Base-by-base conservation (phyloP, 2,113 vertebrate genomes). In the Egretta garzetta region DNA sequence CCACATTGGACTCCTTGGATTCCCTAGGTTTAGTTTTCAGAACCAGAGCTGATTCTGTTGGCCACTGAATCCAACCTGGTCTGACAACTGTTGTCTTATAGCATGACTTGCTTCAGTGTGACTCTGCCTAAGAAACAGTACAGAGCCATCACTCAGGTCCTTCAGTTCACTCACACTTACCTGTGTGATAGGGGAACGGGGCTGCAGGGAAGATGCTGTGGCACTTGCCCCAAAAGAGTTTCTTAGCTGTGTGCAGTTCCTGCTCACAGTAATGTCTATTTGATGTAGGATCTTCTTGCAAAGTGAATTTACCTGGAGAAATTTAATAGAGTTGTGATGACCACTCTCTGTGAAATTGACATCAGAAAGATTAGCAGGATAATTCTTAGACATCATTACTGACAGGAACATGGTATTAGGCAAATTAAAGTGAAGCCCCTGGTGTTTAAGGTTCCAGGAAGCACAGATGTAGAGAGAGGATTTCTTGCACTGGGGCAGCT, bases 401-500 rank as follows among this genome's bases (percentile, higher is more conserved):
- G 90, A 96, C 73, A 94, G 94, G 35, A 97, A 94, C 83, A 90
- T 2, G 32, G 47, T 86, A 96, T 96, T 94, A 96, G 60, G 68
- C 56, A 97, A 96, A 98, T 95, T 96, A 90, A 80, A 98, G 84
- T 81, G 52, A 95, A 96, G 71, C 93, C 89, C 56, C 76, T 86
- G 47, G 58, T 95, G 93, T 90, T 97, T 95, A 83, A 94, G 72
- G 79, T 97, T 98, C 90, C 94, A 95, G 91, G 86, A 98, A 97
- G 45, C 82, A 80, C 73, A 96, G 92, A 91, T 90, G 74, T 91
- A 91, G 41, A 88, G 43, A 94, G 89, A 95, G 70, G 76, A 94
- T 97, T 96, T 96, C 81, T 97, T 96, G 66, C 66, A 75, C 49
- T 86, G 33, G 37, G 41, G 53, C 80, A 91, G 93, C 85, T 98